Conservation (phyloP, 2,888 invertebrate species). For the Apodemia duryi region DNA sequence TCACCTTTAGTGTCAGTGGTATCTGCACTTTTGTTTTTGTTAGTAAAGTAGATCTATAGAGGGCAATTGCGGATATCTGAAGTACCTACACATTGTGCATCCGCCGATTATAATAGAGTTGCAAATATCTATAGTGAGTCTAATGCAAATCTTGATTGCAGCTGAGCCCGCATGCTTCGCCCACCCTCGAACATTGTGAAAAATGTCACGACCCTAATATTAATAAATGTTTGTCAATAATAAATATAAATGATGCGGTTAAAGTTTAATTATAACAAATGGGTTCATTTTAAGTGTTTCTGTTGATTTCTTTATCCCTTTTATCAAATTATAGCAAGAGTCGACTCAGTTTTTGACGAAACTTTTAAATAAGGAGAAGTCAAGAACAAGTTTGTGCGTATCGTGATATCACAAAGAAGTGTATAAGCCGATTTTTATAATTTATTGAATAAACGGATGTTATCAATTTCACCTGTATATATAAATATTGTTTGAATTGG, state of each 20-base stretch:
- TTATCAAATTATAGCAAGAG: neutral
- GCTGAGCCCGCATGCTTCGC: constrained; percentile 70
- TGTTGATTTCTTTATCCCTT: neutral
- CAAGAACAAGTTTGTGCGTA: too few relatives aligned
- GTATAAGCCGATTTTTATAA: too few relatives aligned
- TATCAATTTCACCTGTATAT: too few relatives aligned
- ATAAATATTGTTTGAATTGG: too few relatives aligned
- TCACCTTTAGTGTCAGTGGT: constrained; percentile 20
- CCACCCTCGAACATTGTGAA: constrained; percentile 60
- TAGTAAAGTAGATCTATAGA: constrained; percentile 22
- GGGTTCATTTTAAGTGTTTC: constrained; percentile 1
- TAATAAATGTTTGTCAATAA: constrained; percentile 15
- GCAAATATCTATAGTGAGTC: constrained; percentile 32
- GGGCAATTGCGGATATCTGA: constrained; percentile 45
- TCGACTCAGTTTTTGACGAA: neutral
- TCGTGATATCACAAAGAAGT: too few relatives aligned
- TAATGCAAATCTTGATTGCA: constrained; percentile 47
- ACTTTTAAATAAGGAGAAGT: too few relatives aligned
- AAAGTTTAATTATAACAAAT: constrained; percentile 14
- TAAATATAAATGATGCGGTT: constrained; percentile 6
- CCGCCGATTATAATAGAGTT: constrained; percentile 42
- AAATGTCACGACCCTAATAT: constrained; percentile 25
- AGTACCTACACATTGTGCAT: constrained; percentile 43
- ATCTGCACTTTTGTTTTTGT: constrained; percentile 17
- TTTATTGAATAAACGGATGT: too few relatives aligned